These are phyloP conservation scores for Pogonocichla stellata DNA, from an alignment of 2,113 vertebrate genomes.

Conservation along the genomic window DNA sequence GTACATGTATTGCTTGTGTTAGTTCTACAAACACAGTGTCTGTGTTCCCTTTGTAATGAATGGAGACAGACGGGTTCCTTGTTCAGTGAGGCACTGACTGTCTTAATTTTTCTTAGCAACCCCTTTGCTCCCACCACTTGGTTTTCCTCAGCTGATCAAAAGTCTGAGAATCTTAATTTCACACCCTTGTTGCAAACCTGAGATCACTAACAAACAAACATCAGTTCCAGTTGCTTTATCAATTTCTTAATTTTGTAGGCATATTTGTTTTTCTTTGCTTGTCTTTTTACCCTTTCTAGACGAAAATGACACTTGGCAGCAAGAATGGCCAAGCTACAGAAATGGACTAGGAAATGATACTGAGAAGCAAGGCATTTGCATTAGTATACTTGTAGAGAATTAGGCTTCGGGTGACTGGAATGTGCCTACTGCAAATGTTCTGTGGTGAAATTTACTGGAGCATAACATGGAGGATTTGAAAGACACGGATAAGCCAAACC, in stretches of 20 bases:
- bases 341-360: background rate
- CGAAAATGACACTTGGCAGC: background rate
- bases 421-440: background rate
- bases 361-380: accelerated
- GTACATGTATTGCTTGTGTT: accelerated
- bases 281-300: background rate
- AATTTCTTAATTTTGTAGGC: background rate
- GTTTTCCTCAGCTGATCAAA: background rate
- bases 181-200: background rate
- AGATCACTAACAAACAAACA: background rate
- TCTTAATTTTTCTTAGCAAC: background rate
- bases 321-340: background rate
- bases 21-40: background rate
- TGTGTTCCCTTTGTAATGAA: background rate
- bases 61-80: background rate
- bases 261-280: background rate
- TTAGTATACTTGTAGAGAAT: background rate
- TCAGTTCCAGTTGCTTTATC: background rate
- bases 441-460: slow-evolving; percentile 20
- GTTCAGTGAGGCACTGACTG: background rate
- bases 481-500: background rate
- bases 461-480: background rate
- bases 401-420: background rate
- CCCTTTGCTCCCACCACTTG: background rate
- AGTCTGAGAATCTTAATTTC: background rate